Evolutionary conservation across 2,888 invertebrate species (phyloP).

Genomic region (Sminthurinus aureus): DNA sequence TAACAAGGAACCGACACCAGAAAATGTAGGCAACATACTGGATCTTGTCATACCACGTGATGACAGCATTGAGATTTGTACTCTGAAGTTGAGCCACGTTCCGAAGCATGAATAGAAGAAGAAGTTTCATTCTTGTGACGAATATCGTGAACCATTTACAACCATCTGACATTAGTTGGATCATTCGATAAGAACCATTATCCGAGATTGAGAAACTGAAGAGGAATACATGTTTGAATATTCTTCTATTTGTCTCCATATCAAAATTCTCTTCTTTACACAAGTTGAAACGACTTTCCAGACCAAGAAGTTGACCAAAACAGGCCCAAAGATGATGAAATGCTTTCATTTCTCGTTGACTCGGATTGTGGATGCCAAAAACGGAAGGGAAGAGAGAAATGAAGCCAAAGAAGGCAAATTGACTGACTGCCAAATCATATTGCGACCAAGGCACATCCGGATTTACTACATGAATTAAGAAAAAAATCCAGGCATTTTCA

Average conservation of each 20-base stretch:
- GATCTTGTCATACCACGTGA: constrained; percentile 44
- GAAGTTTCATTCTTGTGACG: constrained; percentile 48
- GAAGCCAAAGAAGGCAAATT: constrained; percentile 56
- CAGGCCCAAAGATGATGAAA: constrained; percentile 58
- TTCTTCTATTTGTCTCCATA: constrained; percentile 51
- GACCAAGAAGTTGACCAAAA: constrained; percentile 52
- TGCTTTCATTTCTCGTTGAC: constrained; percentile 51
- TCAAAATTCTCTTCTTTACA: constrained; percentile 48
- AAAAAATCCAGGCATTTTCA: no score
- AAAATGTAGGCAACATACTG: constrained; percentile 22
- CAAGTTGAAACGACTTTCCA: constrained; percentile 55
- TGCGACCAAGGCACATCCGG: constrained; percentile 58
- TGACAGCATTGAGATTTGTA: constrained; percentile 44
- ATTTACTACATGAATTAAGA: constrained; percentile 39
- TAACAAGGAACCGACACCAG: constrained; percentile 17
- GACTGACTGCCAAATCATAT: constrained; percentile 56
- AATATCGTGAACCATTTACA: constrained; percentile 36
- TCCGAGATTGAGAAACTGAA: constrained; percentile 55
- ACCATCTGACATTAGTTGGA: constrained; percentile 51
- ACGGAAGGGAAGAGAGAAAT: constrained; percentile 50
- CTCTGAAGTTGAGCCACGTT: constrained; percentile 51
- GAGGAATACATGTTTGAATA: constrained; percentile 55
- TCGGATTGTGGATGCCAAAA: constrained; percentile 55
- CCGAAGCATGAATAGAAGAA: constrained; percentile 54
- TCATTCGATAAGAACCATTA: constrained; percentile 46